Evolutionary conservation across 1,140 invertebrate species (phyloP), one percentile per base, ranked within the genome.

Genomic region (Nylanderia fulva): DNA sequence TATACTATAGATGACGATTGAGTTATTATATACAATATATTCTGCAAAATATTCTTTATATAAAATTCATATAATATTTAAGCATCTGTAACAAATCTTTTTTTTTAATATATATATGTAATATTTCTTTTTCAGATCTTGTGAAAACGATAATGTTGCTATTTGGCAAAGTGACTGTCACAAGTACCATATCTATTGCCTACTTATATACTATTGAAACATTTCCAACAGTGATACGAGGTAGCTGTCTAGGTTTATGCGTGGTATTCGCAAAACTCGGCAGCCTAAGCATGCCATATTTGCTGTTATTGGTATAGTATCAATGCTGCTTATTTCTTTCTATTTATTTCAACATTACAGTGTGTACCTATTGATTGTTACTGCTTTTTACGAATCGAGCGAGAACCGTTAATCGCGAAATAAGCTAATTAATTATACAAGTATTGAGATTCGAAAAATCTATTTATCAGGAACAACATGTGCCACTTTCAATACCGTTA

Each of bases 191-290:
- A 72, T 92, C 84, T 11, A 87, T 91, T 39, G 88, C 91, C 6
- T 92, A 93, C 71, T 74, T 95, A 2, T 92, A 93, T 39, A 92
- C 92, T 0, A 79, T 91, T 48, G 94, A 95, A 82, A 86, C 94
- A 72, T 95, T 94, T 76, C 94, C 94, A 52, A 95, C 94, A 9
- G 90, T 94, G 54, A 74, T 92, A 29, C 91, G 94, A 56, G 93
- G 90, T 33, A 91, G 91, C 6, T 93, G 90, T 52, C 88, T 94
- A 63, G 94, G 94, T 36, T 85, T 93, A 11, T 95, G 94, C 74
- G 87, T 89, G 0, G 86, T 92, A 58, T 90, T 91, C 6, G 91
- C 90, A 6, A 92, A 93, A 86, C 87, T 94, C n/a, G 94, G 93
- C 33, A 91, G 87, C 27, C 85, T 95, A 27, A 85, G 93, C 27